Evolutionary conservation across 2,888 invertebrate species (phyloP), one percentile per base, ranked within the genome.

Genomic region (Oscheius sp.): DNA sequence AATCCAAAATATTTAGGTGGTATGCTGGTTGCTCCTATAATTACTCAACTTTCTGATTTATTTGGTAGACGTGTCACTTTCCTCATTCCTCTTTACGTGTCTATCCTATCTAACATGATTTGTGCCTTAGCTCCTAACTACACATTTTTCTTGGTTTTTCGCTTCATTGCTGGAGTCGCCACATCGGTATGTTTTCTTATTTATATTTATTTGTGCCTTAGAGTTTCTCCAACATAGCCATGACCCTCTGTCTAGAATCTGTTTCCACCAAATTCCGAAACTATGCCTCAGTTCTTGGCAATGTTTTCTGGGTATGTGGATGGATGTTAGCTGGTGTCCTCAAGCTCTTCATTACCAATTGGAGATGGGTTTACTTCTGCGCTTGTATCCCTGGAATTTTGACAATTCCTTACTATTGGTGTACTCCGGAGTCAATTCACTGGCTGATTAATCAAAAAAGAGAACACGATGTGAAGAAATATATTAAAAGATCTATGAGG

Each of bases 271-370:
- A 79, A 58, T 81, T 81, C 72, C 76, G 83, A 3, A 73, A 74
- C 1, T 61, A 81, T 12, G 74, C 79, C n/a, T 81, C 83, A 6
- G 52, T 80, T 1, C 43, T 83, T n/a, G 63, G 75, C 0, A 76
- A 79, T 3, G 27, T 79, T 21, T 46, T 75, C 3, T 81, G 81
- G 81, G 78, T 79, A 2, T 12, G 66, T 41, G 77, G 79, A 18
- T 88, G 87, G 72, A 77, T 85, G 74, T 58, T 80, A 3, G 85
- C 85, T n/a, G 87, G 87, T 1, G 70, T 85, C 13, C 76, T 88
- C 13, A 76, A 78, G 16, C 55, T 84, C 13, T 64, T 82, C 41
- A 76, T 83, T 41, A 29, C 61, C 12, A 77, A 83, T 61, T 87
- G 87, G 87, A 70, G 87, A 21, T 72, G 72, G 71, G 74, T 83